These are phyloP conservation scores for Xylota sylvarum DNA, from an alignment of 2,888 invertebrate species.

Conservation along the genomic window DNA sequence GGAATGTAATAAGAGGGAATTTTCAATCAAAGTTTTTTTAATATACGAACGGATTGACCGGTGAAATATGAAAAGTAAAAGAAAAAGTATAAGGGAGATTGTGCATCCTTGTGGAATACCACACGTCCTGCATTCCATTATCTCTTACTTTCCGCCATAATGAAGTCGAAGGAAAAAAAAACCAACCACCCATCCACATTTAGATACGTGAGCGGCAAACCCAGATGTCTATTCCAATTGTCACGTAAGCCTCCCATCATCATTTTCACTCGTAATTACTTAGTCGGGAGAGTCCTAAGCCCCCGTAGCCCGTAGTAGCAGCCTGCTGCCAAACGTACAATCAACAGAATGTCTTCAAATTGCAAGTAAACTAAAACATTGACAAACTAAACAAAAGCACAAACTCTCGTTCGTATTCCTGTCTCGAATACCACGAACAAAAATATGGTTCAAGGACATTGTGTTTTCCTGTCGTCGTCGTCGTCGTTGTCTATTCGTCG, in stretches of 20 bases:
- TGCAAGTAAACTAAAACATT: conserved; percentile 7
- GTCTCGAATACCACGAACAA: neutral
- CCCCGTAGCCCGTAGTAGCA: neutral
- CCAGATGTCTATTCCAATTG: conserved; percentile 4
- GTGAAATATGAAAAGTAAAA: no score
- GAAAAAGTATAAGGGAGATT: no score
- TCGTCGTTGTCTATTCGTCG: neutral
- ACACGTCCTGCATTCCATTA: neutral
- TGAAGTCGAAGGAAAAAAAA: neutral
- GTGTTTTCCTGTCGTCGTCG: neutral
- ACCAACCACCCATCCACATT: neutral
- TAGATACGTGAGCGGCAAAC: conserved; percentile 3
- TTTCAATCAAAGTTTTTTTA: neutral
- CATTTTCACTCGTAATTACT: conserved; percentile 25
- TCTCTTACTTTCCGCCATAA: neutral
- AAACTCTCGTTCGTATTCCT: conserved; percentile 3
- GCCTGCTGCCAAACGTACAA: conserved; percentile 21
- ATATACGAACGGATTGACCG: neutral
- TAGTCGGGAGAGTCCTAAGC: neutral
- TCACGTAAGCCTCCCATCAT: conserved; percentile 16
- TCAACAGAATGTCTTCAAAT: conserved; percentile 1
- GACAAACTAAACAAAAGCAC: neutral
- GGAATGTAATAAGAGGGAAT: conserved; percentile 34
- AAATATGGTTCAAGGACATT: conserved; percentile 5
- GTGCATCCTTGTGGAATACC: no score